A percentile compares a stretch with the other conserved stretches of the same genome.
Conservation (phyloP, 2,888 invertebrate species). For the Carpatolechia fugitivella region DNA sequence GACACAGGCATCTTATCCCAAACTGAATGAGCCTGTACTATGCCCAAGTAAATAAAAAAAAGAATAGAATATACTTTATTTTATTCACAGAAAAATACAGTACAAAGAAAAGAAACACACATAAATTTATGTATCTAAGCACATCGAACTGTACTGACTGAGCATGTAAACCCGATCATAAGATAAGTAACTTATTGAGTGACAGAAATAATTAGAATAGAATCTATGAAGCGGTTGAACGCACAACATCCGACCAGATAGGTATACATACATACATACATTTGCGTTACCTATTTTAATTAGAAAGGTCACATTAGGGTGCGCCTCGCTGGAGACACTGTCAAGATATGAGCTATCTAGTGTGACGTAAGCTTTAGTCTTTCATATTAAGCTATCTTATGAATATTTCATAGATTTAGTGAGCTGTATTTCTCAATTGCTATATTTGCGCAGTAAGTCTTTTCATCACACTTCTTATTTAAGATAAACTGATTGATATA, state of each 20-base stretch:
- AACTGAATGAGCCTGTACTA: too few species aligned
- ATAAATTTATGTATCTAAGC: too few species aligned
- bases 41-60: too few species aligned
- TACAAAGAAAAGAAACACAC: too few species aligned
- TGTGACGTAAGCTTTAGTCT: background rate
- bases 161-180: too few species aligned
- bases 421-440: background rate
- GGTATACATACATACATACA: too few species aligned
- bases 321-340: background rate
- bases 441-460: background rate
- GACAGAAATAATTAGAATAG: background rate
- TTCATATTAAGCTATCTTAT: conserved; percentile 1
- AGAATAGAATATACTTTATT: too few species aligned
- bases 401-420: conserved; percentile 3
- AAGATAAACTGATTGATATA: background rate
- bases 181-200: background rate
- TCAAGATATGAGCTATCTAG: background rate
- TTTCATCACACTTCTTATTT: background rate
- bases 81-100: too few species aligned
- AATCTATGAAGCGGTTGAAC: background rate
- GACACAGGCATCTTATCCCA: too few species aligned
- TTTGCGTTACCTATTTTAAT: background rate
- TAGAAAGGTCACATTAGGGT: background rate
- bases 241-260: conserved; percentile 5
- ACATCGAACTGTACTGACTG: too few species aligned